A percentile compares a stretch with the other conserved stretches of the same genome.
Evolutionary conservation across 64 coral and sea anemone species (phyloP).

Genomic region (Porites australiensis): DNA sequence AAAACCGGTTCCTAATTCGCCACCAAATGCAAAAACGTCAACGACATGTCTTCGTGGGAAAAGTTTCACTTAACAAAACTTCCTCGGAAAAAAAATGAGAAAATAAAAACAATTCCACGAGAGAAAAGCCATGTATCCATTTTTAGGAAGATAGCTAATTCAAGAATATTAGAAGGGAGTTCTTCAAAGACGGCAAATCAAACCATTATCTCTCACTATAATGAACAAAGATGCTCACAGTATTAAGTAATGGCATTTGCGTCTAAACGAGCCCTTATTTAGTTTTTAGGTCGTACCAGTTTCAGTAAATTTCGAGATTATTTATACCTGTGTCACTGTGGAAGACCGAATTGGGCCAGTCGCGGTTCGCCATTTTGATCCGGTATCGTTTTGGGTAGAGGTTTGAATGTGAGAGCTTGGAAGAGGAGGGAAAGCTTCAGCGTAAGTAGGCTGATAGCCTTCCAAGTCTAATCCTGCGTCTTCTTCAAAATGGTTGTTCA

Average conservation of each 20-base stretch:
- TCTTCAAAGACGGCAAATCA: neutral
- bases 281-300: neutral
- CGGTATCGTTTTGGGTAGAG: conserved; percentile 51
- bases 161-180: neutral
- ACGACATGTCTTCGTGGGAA: neutral
- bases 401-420: conserved; percentile 71
- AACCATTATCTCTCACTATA: neutral
- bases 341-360: conserved; percentile 65
- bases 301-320: neutral
- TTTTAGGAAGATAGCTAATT: neutral
- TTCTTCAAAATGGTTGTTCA: conserved; percentile 44
- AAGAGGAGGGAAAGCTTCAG: conserved; percentile 91
- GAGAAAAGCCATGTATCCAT: neutral
- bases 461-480: conserved; percentile 79
- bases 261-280: neutral
- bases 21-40: neutral
- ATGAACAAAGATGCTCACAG: neutral
- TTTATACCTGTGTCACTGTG: conserved; percentile 74
- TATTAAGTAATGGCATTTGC: neutral
- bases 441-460: conserved; percentile 92
- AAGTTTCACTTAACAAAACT: neutral
- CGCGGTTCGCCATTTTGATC: conserved; percentile 91
- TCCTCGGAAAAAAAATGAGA: neutral
- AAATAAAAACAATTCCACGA: neutral
- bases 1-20: neutral